Evolutionary conservation across 2,888 invertebrate genomes (phyloP).

Genomic region (Tipula lateralis): DNA sequence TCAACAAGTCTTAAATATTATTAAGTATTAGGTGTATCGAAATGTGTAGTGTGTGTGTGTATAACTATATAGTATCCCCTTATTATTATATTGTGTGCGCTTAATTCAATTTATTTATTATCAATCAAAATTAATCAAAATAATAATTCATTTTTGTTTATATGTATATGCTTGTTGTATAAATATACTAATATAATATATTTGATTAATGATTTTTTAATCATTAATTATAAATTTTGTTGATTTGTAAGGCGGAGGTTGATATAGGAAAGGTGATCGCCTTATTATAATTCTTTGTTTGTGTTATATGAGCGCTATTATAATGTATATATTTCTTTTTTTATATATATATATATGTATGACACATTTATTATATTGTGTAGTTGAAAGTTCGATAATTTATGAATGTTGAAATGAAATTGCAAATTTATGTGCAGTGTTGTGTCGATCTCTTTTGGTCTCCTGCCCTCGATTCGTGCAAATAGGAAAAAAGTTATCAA

Average conservation of each 20-base stretch:
- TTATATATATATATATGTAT: background rate
- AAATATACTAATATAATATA: background rate
- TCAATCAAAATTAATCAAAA: constrained; percentile 24
- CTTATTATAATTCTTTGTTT: background rate
- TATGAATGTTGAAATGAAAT: background rate
- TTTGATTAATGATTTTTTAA: constrained; percentile 24
- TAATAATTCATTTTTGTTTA: background rate
- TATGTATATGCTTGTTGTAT: background rate
- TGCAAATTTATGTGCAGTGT: background rate
- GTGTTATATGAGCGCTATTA: background rate
- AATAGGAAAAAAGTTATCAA: background rate
- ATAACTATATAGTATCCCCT: background rate
- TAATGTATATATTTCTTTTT: background rate
- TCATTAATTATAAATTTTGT: constrained; percentile 24
- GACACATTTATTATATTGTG: constrained; percentile 14
- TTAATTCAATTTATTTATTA: constrained; percentile 24
- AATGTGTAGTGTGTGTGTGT: background rate
- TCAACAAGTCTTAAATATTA: constrained; percentile 2
- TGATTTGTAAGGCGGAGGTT: constrained; percentile 9
- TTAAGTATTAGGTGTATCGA: background rate
- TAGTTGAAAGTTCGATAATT: background rate
- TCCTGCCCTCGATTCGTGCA: background rate
- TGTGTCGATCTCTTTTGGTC: background rate
- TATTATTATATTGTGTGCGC: constrained; percentile 5
- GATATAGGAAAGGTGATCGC: constrained; percentile 24